Evolutionary conservation across 2,113 vertebrate genomes (phyloP), one percentile per base, ranked within the genome.

Genomic region (Amphiprion percula): DNA sequence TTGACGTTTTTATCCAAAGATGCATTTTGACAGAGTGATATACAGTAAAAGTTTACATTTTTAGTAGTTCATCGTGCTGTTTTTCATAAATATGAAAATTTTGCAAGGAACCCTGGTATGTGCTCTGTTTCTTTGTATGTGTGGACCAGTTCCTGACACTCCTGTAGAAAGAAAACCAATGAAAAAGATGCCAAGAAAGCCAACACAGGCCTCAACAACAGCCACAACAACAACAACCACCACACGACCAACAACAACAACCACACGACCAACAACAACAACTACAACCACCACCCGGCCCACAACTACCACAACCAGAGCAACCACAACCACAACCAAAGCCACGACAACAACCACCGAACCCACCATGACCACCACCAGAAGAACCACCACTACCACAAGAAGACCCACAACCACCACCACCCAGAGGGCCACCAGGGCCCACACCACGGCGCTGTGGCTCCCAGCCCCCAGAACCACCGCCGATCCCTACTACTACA

Each of bases 401-500:
- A 91, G 66, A 21, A 88, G 84, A 61, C 87, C 89, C 28, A 92
- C 87, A 73, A 93, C 53, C 49, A 93, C 74, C 64, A 93, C 77
- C 12, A 84, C 87, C 47, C 93, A 87, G 84, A 92, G 49, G 49
- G 68, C 79, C 54, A 95, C 90, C 89, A 91, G 83, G 88, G 91
- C 70, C 87, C 90, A 39, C 49, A 93, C 0, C 83, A 94, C 73
- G 16, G 62, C 82, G 1, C 63, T 65, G 33, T 91, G 84, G 88
- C 83, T 94, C 86, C 88, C 93, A 66, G 91, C 72, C 23, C 91
- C 0, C 12, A 93, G 85, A 16, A 79, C 94, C 26, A 94, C 93
- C 5, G 82, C 91, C 1, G 94, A 96, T 50, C 85, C 91, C 3
- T 86, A 95, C 74, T 89, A 96, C 70, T 90, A 95, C 83, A 93